Evolutionary conservation across 64 coral and sea anemone genomes (phyloP).

Genomic region (Stichodactyla helianthus): DNA sequence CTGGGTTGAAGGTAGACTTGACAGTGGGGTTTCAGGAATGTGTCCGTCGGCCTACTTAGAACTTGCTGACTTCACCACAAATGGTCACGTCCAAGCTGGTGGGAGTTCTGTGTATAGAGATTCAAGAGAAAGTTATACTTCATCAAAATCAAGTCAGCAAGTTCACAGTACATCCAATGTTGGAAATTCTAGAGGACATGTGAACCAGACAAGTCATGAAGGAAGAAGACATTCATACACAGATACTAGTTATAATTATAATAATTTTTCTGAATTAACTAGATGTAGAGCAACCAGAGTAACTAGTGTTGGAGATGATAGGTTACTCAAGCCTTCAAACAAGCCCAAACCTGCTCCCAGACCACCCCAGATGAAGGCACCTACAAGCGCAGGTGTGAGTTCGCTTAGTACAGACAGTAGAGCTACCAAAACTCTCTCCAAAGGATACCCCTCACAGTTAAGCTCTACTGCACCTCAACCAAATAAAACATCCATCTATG

Average conservation of each 20-base stretch:
- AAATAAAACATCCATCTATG: slow-evolving; percentile 8
- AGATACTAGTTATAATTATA: background rate
- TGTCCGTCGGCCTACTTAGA: slow-evolving; percentile 89
- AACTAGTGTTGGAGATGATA: slow-evolving; percentile 4
- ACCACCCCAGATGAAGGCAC: background rate
- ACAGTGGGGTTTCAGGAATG: slow-evolving; percentile 49
- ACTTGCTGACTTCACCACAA: slow-evolving; percentile 12
- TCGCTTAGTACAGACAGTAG: background rate
- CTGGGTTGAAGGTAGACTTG: slow-evolving; percentile 65
- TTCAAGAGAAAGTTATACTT: background rate
- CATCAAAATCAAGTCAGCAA: background rate
- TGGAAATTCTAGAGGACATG: background rate
- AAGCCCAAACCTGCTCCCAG: slow-evolving; percentile 16
- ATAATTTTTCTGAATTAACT: background rate
- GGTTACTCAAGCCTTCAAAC: background rate
- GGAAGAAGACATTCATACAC: background rate
- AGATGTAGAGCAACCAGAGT: background rate
- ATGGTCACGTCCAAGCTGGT: background rate
- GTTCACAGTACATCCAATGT: background rate
- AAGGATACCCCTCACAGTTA: background rate
- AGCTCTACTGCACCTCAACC: background rate
- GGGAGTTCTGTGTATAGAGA: background rate
- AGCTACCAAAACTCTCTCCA: background rate
- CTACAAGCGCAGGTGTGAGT: background rate
- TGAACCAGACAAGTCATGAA: background rate